Evolutionary conservation across 2,888 invertebrate genomes (phyloP).

Genomic region (Kryphioiulus occultus): DNA sequence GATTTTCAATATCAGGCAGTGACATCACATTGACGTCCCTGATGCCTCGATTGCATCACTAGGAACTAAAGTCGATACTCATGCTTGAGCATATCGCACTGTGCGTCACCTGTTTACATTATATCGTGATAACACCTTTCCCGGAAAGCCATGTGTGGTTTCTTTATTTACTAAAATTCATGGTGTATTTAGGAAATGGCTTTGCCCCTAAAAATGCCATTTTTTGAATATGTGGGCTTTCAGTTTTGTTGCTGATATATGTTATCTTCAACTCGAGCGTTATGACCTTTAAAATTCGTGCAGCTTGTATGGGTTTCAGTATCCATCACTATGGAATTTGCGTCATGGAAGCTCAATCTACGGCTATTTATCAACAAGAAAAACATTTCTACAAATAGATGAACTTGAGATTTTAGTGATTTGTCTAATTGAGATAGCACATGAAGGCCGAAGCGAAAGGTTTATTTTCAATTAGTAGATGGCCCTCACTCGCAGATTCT

Average conservation of each 20-base stretch:
- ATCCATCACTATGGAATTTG: not conserved
- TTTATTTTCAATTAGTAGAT: not conserved
- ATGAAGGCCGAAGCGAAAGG: slow-evolving; percentile 5
- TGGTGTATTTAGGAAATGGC: not conserved
- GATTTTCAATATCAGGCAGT: not conserved
- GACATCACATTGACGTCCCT: not conserved
- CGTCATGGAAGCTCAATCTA: not conserved
- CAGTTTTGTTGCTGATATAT: not conserved
- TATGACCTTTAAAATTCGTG: not conserved
- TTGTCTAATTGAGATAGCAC: not conserved
- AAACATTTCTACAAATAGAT: not conserved
- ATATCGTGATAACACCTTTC: not conserved
- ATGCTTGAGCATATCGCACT: not conserved
- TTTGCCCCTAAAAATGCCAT: not conserved
- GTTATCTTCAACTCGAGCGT: not conserved
- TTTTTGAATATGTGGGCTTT: not conserved
- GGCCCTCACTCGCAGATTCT: not conserved
- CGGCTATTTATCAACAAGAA: not conserved
- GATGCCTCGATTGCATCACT: not conserved
- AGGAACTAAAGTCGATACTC: not conserved
- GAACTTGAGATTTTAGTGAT: not conserved
- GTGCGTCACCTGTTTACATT: not conserved
- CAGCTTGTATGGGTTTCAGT: not conserved
- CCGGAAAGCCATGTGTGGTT: not conserved
- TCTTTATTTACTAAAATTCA: not conserved